Conservation (phyloP, 2,113 vertebrate genomes). For the Lucifuga dentata region DNA sequence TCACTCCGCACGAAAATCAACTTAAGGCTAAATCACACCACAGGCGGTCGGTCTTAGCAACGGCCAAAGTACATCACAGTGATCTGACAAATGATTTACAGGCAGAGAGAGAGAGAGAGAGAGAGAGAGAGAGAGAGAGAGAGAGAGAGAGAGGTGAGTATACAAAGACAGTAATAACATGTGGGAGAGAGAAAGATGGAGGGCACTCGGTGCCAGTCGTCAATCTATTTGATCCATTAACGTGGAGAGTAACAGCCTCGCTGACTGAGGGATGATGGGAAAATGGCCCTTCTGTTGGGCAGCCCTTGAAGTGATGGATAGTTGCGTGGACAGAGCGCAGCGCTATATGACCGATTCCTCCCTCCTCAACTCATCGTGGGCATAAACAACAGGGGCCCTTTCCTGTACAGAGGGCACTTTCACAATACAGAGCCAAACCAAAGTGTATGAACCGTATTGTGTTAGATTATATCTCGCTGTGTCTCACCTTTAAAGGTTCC, state of each 20-base stretch:
- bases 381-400: slow-evolving; percentile 73
- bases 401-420: slow-evolving; percentile 26
- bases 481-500: not conserved
- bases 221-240: slow-evolving; percentile 76
- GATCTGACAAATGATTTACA: slow-evolving; percentile 67
- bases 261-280: slow-evolving; percentile 76
- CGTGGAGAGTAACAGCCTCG: slow-evolving; percentile 68
- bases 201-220: slow-evolving; percentile 63
- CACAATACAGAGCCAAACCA: slow-evolving; percentile 21
- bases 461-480: not conserved
- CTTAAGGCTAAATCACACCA: slow-evolving; percentile 53
- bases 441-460: not conserved
- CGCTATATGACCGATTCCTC: slow-evolving; percentile 30
- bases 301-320: slow-evolving; percentile 78
- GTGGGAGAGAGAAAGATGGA: slow-evolving; percentile 28
- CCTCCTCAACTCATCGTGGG: slow-evolving; percentile 51
- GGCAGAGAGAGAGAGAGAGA: slow-evolving; percentile 28
- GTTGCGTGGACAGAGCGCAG: slow-evolving; percentile 56
- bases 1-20: slow-evolving; percentile 67
- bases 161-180: slow-evolving; percentile 54
- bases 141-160: slow-evolving; percentile 35
- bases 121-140: not conserved
- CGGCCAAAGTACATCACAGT: slow-evolving; percentile 39
- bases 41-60: slow-evolving; percentile 44
- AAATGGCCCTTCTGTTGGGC: slow-evolving; percentile 65